Base-by-base conservation (phyloP, 1,140 invertebrate species). In the Hestina assimilis region DNA sequence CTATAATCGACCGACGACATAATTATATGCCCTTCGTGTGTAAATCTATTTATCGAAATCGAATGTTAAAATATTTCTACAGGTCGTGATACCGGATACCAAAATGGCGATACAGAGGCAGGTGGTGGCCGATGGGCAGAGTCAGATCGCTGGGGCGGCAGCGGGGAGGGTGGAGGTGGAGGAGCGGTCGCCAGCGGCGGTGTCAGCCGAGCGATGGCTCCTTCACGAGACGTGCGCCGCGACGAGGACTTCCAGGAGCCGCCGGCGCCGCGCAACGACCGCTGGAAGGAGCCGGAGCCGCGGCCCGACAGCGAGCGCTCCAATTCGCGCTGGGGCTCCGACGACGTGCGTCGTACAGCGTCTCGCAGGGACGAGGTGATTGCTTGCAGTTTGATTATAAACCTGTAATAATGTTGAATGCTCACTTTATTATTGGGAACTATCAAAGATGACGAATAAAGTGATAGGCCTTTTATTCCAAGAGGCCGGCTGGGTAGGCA, bases 241-340 rank as follows among this genome's bases (percentile, higher is more conserved):
- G 86, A 89, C 62, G 85, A 87, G 48, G 80, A 86, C 67, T 84
- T 66, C 61, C 78, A 84, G 67, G 84, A 88, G 65, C 82, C 87
- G 47, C 87, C 85, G 40, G 67, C 82, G 63, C 90, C 91, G 48
- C 89, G 91, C 75, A 95, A 93, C 83, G 93, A 95, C 85, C 92
- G 94, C 57, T 96, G 94, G 94, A 93, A 93, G 79, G 94, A 95
- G 68, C 90, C 91, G 66, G 91, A 90, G 71, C 86, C 83, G 69
- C 76, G 87, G 76, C 31, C 63, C 40, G 88, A 79, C n/a, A n/a
- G n/a, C 56, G 88, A 79, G 14, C 88, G 90, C 45, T 74, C 79
- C 78, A 83, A 89, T 54, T 72, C 89, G 42, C 87, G 89, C 19
- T 87, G 89, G 71, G 82, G 83, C 9, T 83, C 88, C 48, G 90